Evolutionary conservation across 2,113 vertebrate species (phyloP), one percentile per base, ranked within the genome.

Genomic region (Prolemur simus): DNA sequence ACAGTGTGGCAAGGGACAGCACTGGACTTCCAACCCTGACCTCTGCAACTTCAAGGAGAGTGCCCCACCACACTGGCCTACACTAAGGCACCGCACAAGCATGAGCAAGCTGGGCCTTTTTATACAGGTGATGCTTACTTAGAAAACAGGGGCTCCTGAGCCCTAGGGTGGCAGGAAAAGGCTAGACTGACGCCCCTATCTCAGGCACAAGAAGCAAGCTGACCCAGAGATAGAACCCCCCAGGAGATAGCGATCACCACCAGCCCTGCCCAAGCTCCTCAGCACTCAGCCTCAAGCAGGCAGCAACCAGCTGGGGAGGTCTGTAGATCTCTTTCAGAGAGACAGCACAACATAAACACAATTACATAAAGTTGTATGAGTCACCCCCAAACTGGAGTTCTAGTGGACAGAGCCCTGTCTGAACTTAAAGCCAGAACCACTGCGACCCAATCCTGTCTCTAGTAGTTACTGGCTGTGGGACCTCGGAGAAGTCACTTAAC

Each of bases 211-310:
- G 71, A 23, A 49, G 80, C 32, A 42, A 60, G 89, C 12, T 71
- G 69, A 45, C 20, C 15, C 58, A 64, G 37, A 7, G 49, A 88
- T 9, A 58, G 71, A 39, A 78, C 23, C 6, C 49, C 60, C 21
- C 0, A 8, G 42, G 56, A 34, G 49, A 45, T 0, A 8, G 60
- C 12, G 14, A 6, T 45, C 6, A 9, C 49, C 25, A 15, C 1
- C 1, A 23, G 39, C 29, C 52, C 58, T 32, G 25, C 52, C 15
- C 58, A 45, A 12, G 12, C 12, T 49, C 81, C n/a, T 66, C 0
- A 6, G 54, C 27, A 32, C 29, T 87, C 52, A 20, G 10, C 5
- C 49, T 71, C 21, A 25, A 87, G 60, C 42, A 63, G 82, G 64
- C 2, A 5, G 8, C 54, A 42, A n/a, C 56, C n/a, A 14, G 47